phyloP scores from a whole-genome alignment of 2,888 invertebrate species.

The Adelphocoris suturalis region DNA sequence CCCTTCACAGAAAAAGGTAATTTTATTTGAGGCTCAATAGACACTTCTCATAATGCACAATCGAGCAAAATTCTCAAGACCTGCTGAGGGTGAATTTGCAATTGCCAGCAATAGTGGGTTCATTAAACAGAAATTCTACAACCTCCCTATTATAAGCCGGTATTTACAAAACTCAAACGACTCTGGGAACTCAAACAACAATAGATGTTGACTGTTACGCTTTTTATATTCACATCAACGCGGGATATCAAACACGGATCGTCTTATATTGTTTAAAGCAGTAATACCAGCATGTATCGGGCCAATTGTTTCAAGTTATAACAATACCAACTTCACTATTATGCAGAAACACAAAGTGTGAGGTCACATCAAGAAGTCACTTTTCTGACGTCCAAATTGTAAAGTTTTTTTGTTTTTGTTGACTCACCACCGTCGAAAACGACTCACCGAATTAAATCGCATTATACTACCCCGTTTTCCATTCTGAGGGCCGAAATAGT shows the following conservation, averaged over 20 bases:
- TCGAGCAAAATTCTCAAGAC: neutral
- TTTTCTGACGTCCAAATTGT: neutral
- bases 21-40: neutral
- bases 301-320: slow-evolving; percentile 14
- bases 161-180: too few species aligned
- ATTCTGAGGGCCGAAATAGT: slow-evolving; percentile 2
- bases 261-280: neutral
- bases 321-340: neutral
- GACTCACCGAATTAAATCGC: slow-evolving; percentile 15
- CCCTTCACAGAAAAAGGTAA: neutral
- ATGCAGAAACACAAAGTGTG: neutral
- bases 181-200: too few species aligned
- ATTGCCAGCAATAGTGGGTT: too few species aligned
- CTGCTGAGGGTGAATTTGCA: too few species aligned
- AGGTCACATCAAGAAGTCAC: neutral
- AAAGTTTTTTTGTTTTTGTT: neutral
- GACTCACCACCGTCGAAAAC: slow-evolving; percentile 33
- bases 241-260: too few species aligned
- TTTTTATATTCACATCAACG: too few species aligned
- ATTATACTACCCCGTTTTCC: slow-evolving; percentile 50
- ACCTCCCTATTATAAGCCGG: too few species aligned
- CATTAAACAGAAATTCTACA: too few species aligned
- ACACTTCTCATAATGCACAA: neutral
- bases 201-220: too few species aligned
- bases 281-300: neutral